These are phyloP conservation scores for Drosophila quinaria DNA, from an alignment of 2,888 invertebrate species.

Conservation along the genomic window DNA sequence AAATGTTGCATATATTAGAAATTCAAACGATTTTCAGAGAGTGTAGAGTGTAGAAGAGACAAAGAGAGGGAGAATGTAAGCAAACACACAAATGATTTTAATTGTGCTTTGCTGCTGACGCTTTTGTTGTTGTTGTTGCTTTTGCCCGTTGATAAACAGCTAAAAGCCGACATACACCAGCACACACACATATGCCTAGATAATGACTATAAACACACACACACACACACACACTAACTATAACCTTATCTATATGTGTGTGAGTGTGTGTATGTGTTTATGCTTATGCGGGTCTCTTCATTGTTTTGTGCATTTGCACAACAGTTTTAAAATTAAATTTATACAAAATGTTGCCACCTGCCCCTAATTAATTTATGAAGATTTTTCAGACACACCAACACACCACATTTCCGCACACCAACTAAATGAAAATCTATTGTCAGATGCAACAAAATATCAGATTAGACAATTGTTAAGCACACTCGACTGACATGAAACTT, in stretches of 20 bases:
- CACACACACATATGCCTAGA: slow-evolving; percentile 7
- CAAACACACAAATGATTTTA: slow-evolving; percentile 39
- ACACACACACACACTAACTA: slow-evolving; percentile 10
- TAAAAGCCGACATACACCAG: slow-evolving; percentile 35
- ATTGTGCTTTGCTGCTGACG: slow-evolving; percentile 26
- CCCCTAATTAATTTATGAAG: slow-evolving; percentile 33
- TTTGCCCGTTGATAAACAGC: slow-evolving; percentile 35
- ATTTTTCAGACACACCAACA: slow-evolving; percentile 1
- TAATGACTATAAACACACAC: slow-evolving; percentile 13
- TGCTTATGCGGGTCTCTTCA: slow-evolving; percentile 7
- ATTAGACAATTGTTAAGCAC: neutral
- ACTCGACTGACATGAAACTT: neutral
- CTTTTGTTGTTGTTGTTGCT: slow-evolving; percentile 12
- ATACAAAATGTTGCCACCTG: slow-evolving; percentile 22
- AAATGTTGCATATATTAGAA: slow-evolving; percentile 28
- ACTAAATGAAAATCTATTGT: slow-evolving; percentile 1
- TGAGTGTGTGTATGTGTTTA: neutral
- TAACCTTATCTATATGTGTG: neutral
- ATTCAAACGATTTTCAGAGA: slow-evolving; percentile 23
- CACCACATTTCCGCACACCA: neutral
- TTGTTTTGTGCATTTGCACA: slow-evolving; percentile 23
- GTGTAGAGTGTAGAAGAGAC: neutral
- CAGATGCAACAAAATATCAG: neutral
- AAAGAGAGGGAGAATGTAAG: neutral
- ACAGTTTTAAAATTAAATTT: slow-evolving; percentile 34